A percentile compares a stretch with the other conserved stretches of the same genome.
Evolutionary conservation across 2,888 invertebrate genomes (phyloP).

Genomic region (Catocala sponsa): DNA sequence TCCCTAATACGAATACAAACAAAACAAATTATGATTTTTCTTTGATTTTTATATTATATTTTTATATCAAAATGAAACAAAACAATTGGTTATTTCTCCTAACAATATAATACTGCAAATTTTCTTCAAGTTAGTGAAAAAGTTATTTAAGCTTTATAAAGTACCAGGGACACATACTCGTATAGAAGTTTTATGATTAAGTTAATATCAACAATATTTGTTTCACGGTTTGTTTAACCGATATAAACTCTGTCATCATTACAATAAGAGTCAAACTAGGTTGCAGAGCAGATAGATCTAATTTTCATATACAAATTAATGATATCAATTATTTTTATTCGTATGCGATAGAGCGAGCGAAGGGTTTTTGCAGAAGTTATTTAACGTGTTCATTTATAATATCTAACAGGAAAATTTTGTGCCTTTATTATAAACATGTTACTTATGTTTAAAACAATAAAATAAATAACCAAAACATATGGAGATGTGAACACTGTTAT

Average conservation of each 20-base stretch:
- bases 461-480: too few species aligned
- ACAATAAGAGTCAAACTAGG: constrained; percentile 25
- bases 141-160: not conserved
- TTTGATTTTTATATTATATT: too few species aligned
- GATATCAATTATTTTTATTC: constrained; percentile 20
- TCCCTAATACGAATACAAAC: constrained; percentile 9
- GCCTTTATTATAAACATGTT: too few species aligned
- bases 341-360: constrained; percentile 30
- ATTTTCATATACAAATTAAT: constrained; percentile 15
- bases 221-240: constrained; percentile 17
- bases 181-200: constrained; percentile 9
- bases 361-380: constrained; percentile 2
- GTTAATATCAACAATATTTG: constrained; percentile 23
- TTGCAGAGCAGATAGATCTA: constrained; percentile 11
- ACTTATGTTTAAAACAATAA: too few species aligned
- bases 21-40: not conserved
- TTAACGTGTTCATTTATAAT: constrained; percentile 5
- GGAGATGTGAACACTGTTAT: too few species aligned
- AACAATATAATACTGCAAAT: too few species aligned
- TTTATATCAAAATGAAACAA: too few species aligned
- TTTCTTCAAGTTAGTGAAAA: too few species aligned
- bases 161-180: constrained; percentile 39
- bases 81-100: too few species aligned
- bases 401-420: too few species aligned
- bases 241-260: constrained; percentile 28